phyloP scores from a whole-genome alignment of 1,140 invertebrate species.

The Atta cephalotes region DNA sequence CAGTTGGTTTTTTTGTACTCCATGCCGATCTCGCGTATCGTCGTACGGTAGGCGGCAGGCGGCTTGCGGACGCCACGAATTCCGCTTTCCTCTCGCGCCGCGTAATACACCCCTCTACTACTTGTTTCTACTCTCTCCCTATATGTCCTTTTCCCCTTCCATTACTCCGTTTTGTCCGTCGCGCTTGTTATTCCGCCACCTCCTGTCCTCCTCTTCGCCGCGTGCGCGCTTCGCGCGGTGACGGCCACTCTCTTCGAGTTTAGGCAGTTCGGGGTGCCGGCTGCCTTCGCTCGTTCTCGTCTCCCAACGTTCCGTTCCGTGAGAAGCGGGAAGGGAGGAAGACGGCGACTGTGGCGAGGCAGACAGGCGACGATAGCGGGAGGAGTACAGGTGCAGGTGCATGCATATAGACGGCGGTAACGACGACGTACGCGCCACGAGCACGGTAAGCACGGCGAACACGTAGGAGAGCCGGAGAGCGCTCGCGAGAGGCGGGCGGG shows the following conservation, averaged over 20 bases:
- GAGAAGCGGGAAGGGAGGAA: neutral
- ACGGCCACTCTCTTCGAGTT: conserved; percentile 8
- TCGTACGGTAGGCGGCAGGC: neutral
- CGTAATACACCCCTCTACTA: neutral
- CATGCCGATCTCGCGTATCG: neutral
- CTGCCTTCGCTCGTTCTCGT: conserved; percentile 21
- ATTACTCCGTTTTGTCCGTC: neutral
- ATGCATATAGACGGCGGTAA: conserved; percentile 42
- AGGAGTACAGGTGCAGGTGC: conserved; percentile 64
- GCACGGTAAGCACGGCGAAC: neutral
- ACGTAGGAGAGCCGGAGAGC: conserved; percentile 14
- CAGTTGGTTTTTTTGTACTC: neutral
- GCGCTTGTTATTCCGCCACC: conserved; percentile 6
- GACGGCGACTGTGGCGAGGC: neutral
- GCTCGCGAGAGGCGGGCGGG: neutral
- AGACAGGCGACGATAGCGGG: neutral
- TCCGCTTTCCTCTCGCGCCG: conserved; percentile 6
- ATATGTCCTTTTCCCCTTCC: neutral
- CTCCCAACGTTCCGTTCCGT: conserved; percentile 12
- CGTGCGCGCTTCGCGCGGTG: conserved; percentile 61
- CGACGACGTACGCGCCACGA: conserved; percentile 16
- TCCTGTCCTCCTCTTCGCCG: conserved; percentile 62
- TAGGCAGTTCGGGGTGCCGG: conserved; percentile 21
- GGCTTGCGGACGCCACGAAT: neutral
- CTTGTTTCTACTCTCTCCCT: too few relatives aligned